phyloP scores from a whole-genome alignment of 2,797 vertebrate species.

The Gambusia yucatana region DNA sequence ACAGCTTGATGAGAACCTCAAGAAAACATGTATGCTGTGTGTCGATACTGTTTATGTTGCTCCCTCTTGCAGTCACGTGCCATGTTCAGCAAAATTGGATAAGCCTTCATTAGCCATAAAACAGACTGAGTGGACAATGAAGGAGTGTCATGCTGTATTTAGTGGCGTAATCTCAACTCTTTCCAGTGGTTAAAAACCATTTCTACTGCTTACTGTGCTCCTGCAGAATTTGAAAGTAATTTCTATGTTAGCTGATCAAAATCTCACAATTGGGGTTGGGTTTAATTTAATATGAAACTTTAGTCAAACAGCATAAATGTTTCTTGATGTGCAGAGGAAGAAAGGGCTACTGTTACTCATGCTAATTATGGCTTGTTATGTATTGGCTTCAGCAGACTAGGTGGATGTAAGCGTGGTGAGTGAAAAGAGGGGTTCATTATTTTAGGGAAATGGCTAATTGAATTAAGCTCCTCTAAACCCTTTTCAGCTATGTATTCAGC shows the following conservation, averaged over 20 bases:
- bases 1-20: slow-evolving; percentile 80
- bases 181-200: slow-evolving; percentile 35
- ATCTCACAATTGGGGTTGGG: slow-evolving; percentile 4
- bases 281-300: slow-evolving; percentile 46
- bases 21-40: slow-evolving; percentile 64
- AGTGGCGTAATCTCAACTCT: slow-evolving; percentile 27
- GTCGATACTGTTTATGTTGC: slow-evolving; percentile 75
- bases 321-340: slow-evolving; percentile 31
- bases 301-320: slow-evolving; percentile 38
- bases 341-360: slow-evolving; percentile 35
- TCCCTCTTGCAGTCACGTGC: slow-evolving; percentile 50
- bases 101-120: slow-evolving; percentile 66
- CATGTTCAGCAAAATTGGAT: slow-evolving; percentile 71
- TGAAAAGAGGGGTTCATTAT: slow-evolving; percentile 63
- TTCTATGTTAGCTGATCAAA: slow-evolving; percentile 11
- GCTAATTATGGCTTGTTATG: slow-evolving; percentile 62
- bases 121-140: slow-evolving; percentile 57
- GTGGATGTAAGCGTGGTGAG: slow-evolving; percentile 58
- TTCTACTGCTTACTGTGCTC: neutral
- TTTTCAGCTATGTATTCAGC: slow-evolving; percentile 65
- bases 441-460: slow-evolving; percentile 64
- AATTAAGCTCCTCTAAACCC: slow-evolving; percentile 54
- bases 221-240: slow-evolving; percentile 11
- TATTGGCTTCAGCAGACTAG: slow-evolving; percentile 50
- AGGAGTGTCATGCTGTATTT: slow-evolving; percentile 26